Evolutionary conservation across 2,888 invertebrate species (phyloP).

Genomic region (Mantis religiosa): DNA sequence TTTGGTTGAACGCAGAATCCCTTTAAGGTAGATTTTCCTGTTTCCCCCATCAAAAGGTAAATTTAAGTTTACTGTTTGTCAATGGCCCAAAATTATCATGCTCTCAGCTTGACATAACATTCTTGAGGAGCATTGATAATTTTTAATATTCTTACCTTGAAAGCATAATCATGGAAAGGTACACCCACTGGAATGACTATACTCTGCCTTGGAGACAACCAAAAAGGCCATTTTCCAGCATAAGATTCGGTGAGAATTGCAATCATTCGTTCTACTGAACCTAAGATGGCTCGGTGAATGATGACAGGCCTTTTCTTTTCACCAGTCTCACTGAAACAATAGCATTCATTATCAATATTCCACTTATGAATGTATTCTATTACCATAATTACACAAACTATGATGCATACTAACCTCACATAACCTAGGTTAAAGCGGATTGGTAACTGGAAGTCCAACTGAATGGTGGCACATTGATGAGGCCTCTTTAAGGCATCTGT

Average conservation of each 20-base stretch:
- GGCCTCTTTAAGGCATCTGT: constrained; percentile 84
- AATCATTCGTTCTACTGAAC: constrained; percentile 97
- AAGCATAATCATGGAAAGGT: constrained; percentile 82
- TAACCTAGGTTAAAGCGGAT: constrained; percentile 82
- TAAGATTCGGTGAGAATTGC: constrained; percentile 95
- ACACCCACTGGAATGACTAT: constrained; percentile 92
- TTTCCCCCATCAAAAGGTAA: too few species aligned
- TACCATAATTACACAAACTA: too few species aligned
- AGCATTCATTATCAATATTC: constrained; percentile 30
- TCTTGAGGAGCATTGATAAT: too few species aligned
- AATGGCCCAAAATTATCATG: too few species aligned
- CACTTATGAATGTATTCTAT: too few species aligned
- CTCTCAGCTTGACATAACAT: too few species aligned
- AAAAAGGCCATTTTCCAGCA: constrained; percentile 99
- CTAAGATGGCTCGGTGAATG: constrained; percentile 94
- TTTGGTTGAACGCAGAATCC: too few species aligned
- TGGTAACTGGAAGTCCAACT: constrained; percentile 96
- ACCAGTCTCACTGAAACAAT: constrained; percentile 64
- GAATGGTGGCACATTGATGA: constrained; percentile 97
- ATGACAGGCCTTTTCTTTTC: constrained; percentile 94
- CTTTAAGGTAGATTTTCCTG: too few species aligned
- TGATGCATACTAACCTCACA: constrained; percentile 52
- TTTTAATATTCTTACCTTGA: constrained; percentile 51
- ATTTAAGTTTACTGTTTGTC: too few species aligned
- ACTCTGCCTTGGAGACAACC: constrained; percentile 93